phyloP scores from a whole-genome alignment of 2,113 vertebrate species.

The Rhabdomys dilectus region DNA sequence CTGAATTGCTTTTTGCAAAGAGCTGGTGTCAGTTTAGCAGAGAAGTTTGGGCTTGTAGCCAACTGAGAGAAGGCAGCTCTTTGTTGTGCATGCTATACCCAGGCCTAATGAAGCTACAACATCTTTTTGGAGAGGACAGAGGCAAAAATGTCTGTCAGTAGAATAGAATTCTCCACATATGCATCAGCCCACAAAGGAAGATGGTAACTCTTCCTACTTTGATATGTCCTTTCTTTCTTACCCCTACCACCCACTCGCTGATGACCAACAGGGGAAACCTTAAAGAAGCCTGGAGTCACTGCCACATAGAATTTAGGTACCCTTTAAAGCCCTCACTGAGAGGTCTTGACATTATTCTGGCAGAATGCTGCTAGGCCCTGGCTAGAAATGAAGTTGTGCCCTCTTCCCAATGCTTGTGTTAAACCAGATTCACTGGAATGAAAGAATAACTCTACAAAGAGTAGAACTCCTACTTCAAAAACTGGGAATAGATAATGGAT shows the following conservation, averaged over 20 bases:
- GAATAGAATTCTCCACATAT: constrained; percentile 32
- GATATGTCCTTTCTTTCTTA: neutral
- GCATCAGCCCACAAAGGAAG: constrained; percentile 28
- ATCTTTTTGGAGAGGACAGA: constrained; percentile 12
- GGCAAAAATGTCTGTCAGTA: constrained; percentile 2
- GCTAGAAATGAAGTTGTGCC: neutral
- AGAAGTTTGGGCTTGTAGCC: neutral
- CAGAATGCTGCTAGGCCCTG: neutral
- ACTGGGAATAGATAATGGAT: neutral
- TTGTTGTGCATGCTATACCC: neutral
- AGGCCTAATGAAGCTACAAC: neutral
- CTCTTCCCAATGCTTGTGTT: neutral
- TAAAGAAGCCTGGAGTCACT: neutral
- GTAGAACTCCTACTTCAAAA: neutral
- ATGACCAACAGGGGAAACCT: neutral
- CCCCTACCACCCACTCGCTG: neutral
- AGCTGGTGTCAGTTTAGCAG: neutral
- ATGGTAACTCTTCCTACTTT: neutral
- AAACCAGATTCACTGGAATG: neutral
- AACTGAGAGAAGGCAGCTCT: constrained; percentile 15
- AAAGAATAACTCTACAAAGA: neutral
- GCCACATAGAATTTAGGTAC: neutral
- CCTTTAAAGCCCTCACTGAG: neutral
- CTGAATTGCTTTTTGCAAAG: constrained; percentile 34
- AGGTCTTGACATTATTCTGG: neutral